Conservation (phyloP, 2,797 vertebrate species). For the Peromyscus eremicus region DNA sequence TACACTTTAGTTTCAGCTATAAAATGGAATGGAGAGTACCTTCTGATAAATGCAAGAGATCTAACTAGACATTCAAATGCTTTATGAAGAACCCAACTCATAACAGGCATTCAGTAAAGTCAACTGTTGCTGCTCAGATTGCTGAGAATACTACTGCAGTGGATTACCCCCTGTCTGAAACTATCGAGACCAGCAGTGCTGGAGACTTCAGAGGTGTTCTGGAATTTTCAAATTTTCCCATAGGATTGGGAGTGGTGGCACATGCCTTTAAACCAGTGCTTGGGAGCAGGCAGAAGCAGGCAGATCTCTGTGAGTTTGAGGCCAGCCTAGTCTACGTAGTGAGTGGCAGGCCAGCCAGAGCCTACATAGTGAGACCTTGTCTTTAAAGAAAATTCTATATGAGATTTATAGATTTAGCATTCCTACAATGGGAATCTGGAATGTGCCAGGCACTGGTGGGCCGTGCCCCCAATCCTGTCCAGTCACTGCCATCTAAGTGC, state of each 20-base stretch:
- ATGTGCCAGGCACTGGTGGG: not conserved
- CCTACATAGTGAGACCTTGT: not conserved
- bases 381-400: not conserved
- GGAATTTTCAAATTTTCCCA: not conserved
- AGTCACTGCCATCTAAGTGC: not conserved
- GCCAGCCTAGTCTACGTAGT: not conserved
- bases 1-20: not conserved
- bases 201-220: not conserved
- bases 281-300: not conserved
- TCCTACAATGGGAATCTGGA: not conserved
- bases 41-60: not conserved
- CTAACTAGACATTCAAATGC: not conserved
- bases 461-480: not conserved
- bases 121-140: not conserved
- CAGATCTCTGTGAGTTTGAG: not conserved
- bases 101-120: not conserved
- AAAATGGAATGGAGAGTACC: not conserved
- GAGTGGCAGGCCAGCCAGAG: too few relatives aligned
- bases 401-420: not conserved
- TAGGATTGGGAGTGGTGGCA: not conserved
- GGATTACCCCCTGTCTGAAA: not conserved
- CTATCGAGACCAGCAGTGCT: not conserved
- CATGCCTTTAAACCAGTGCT: not conserved
- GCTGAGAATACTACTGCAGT: not conserved
- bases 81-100: not conserved